Evolutionary conservation across 2,797 vertebrate genomes (phyloP).

Genomic region (Chiloscyllium punctatum): DNA sequence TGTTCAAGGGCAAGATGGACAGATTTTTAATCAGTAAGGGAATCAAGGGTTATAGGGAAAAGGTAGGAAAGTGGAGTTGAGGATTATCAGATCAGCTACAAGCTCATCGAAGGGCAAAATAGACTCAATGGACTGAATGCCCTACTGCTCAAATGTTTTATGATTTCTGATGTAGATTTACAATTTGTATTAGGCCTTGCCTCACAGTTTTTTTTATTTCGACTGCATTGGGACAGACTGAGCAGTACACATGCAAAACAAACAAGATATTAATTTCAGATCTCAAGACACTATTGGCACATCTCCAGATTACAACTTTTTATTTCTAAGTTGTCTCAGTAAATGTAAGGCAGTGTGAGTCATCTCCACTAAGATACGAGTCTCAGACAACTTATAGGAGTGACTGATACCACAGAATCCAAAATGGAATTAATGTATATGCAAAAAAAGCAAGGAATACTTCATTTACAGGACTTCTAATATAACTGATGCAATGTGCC

Average conservation of each 20-base stretch:
- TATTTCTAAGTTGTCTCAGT: neutral
- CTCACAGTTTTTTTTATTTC: neutral
- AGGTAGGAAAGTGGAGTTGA: too few species aligned
- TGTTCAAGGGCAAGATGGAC: too few species aligned
- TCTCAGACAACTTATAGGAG: neutral
- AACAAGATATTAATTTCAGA: neutral
- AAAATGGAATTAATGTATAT: neutral
- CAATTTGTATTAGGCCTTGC: neutral
- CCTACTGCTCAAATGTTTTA: too few species aligned
- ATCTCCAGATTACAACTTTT: neutral
- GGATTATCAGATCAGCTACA: too few species aligned
- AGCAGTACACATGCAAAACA: neutral
- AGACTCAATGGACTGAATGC: too few species aligned
- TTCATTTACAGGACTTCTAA: neutral
- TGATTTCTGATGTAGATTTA: neutral
- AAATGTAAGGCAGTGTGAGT: neutral
- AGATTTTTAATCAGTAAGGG: too few species aligned
- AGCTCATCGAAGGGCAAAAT: too few species aligned
- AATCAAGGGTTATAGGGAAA: too few species aligned
- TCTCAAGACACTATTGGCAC: neutral
- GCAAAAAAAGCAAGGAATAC: neutral
- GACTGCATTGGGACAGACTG: neutral
- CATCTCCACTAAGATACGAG: neutral
- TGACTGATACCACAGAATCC: neutral
- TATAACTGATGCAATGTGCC: neutral